phyloP scores from a whole-genome alignment of 2,113 vertebrate genomes.

The Gambusia holbrooki region DNA sequence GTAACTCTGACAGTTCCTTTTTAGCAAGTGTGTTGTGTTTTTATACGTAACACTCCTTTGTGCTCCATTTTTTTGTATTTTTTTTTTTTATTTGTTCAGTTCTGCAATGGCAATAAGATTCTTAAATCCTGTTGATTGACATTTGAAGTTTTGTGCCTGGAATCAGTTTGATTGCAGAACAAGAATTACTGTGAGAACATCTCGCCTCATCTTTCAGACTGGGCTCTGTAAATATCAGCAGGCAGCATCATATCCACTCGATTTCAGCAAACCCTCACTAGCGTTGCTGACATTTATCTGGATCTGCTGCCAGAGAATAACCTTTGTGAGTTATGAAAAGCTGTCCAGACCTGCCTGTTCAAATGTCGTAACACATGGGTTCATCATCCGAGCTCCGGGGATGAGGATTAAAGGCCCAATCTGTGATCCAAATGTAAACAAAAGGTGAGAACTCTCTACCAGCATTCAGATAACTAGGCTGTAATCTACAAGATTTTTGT shows the following conservation, averaged over 20 bases:
- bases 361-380: conserved; percentile 74
- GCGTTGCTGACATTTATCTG: conserved; percentile 72
- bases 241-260: conserved; percentile 58
- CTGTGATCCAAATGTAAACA: conserved; percentile 53
- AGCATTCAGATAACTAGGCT: conserved; percentile 17
- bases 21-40: neutral
- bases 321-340: conserved; percentile 74
- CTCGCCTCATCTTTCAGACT: conserved; percentile 33
- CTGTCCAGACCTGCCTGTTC: conserved; percentile 60
- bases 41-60: neutral
- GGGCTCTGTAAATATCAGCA: conserved; percentile 66
- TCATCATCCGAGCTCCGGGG: conserved; percentile 59
- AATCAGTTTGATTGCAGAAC: conserved; percentile 19
- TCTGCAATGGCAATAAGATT: neutral
- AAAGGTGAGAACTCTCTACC: conserved; percentile 12
- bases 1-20: neutral
- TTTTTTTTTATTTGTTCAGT: no score
- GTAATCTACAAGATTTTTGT: neutral
- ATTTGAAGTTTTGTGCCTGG: conserved; percentile 15
- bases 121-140: conserved; percentile 17
- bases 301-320: conserved; percentile 70
- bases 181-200: conserved; percentile 29
- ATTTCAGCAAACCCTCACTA: conserved; percentile 57
- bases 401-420: conserved; percentile 50
- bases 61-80: neutral